Evolutionary conservation across 2,888 invertebrate species (phyloP).

Genomic region (Homarus gammarus): DNA sequence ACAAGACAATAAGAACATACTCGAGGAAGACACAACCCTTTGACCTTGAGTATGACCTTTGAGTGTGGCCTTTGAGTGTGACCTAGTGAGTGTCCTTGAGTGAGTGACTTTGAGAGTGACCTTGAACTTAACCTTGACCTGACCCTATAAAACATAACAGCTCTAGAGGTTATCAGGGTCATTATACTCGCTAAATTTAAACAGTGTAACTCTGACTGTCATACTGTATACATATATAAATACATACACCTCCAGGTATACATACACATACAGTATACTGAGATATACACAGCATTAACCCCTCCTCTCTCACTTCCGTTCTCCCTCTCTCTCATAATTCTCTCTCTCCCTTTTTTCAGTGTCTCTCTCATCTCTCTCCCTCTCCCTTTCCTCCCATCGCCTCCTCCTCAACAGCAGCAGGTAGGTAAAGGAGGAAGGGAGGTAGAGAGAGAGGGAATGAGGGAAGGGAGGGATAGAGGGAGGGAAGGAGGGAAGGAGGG

Average conservation of each 20-base stretch:
- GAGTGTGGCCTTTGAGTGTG: too few relatives aligned
- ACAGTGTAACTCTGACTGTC: too few relatives aligned
- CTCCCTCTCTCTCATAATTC: background rate
- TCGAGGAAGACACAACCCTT: too few relatives aligned
- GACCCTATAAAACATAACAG: too few relatives aligned
- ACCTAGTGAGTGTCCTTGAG: too few relatives aligned
- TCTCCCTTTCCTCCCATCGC: constrained; percentile 2
- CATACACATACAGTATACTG: background rate
- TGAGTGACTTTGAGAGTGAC: too few relatives aligned
- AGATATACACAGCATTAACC: background rate
- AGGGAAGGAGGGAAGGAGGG: background rate
- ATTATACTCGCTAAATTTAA: too few relatives aligned
- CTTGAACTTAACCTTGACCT: too few relatives aligned
- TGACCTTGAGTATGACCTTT: too few relatives aligned
- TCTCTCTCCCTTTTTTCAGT: background rate
- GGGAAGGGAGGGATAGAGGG: background rate
- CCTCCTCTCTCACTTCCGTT: background rate
- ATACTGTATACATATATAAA: background rate
- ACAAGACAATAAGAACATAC: too few relatives aligned
- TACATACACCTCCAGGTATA: background rate
- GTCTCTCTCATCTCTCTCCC: background rate
- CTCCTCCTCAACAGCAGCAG: too few relatives aligned
- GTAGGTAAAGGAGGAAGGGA: background rate
- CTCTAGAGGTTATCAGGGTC: too few relatives aligned
- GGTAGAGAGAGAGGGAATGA: background rate